phyloP scores from a whole-genome alignment of 1,140 invertebrate species.

The Penaeus chinensis region DNA sequence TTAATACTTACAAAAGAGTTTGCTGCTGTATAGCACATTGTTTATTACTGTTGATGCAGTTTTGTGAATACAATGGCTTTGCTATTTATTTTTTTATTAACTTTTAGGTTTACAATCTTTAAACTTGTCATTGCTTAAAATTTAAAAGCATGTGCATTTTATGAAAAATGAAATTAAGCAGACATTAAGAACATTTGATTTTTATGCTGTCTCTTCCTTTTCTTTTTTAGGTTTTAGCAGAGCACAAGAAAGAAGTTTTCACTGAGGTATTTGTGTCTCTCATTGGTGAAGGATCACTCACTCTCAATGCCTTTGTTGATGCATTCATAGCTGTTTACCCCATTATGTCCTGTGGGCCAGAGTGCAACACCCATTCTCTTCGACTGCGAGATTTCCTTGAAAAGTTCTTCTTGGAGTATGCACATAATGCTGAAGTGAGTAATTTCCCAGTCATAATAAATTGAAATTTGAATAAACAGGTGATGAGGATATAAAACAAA shows the following conservation, averaged over 20 bases:
- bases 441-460: not conserved
- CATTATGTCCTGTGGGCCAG: constrained; percentile 59
- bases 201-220: not conserved
- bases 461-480: not conserved
- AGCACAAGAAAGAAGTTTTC: constrained; percentile 63
- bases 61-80: too few species aligned
- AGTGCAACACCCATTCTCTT: constrained; percentile 61
- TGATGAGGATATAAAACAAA: not conserved
- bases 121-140: too few species aligned
- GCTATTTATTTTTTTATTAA: too few species aligned
- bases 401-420: constrained; percentile 62
- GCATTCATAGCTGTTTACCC: constrained; percentile 57
- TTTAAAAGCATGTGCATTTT: too few species aligned
- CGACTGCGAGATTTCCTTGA: constrained; percentile 62
- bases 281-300: constrained; percentile 55
- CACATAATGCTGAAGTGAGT: constrained; percentile 47
- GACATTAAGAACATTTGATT: too few species aligned
- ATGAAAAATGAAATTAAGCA: too few species aligned
- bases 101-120: too few species aligned
- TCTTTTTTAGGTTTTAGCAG: constrained; percentile 54
- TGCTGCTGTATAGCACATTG: too few species aligned
- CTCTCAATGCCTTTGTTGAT: constrained; percentile 58
- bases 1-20: too few species aligned
- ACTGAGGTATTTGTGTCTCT: constrained; percentile 57
- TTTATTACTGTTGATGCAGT: too few species aligned